Base-by-base conservation (phyloP, 2,888 invertebrate species). In the Fragum sueziense region DNA sequence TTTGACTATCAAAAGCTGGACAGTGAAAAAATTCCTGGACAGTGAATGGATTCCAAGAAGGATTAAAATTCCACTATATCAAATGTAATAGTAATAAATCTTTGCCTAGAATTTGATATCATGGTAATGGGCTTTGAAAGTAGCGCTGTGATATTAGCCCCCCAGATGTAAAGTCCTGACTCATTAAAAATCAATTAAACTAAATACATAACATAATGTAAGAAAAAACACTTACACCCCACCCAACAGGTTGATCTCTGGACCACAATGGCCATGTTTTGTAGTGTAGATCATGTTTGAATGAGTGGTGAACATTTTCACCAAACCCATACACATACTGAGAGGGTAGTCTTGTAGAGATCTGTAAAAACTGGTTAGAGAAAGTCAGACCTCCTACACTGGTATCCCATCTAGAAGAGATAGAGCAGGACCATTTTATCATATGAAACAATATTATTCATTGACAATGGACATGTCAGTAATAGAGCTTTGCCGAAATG, bases 281-380 rank as follows among this genome's bases (percentile, higher is more conserved):
- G 81, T 89, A 91, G 41, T 89, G 86, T 52, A 93, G 85, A 71
- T 89, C 87, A 75, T 93, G 93, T 52, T 88, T 85, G 82, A 94
- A 91, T 0, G 90, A 85, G 0, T 80, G 79, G 77, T 93, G 93
- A 6, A 90, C 87, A 84, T 94, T 92, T 83, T 94, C 94, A 2
- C 94, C 94, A 75, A 94, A 90, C 0, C 94, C 94, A 84, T 93
- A 94, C 17, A 93, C 86, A 84, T 94, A 91, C 17, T 79, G 76
- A 2, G 92, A 91, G 0, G 93, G 92, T 7, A 94, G 87, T 59
- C 85, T 86, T 33, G 93, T 92, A 2, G 93, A 87, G 3, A 94
- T 88, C 85, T 94, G 94, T 1, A 94, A 86, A 81, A 92, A 94
- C 87, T 94, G 94, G 79, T 94, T 91, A 2, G 93, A 91, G 83